These are phyloP conservation scores for Drosophila niveifrons DNA, from an alignment of 2,888 invertebrate species.

Conservation along the genomic window DNA sequence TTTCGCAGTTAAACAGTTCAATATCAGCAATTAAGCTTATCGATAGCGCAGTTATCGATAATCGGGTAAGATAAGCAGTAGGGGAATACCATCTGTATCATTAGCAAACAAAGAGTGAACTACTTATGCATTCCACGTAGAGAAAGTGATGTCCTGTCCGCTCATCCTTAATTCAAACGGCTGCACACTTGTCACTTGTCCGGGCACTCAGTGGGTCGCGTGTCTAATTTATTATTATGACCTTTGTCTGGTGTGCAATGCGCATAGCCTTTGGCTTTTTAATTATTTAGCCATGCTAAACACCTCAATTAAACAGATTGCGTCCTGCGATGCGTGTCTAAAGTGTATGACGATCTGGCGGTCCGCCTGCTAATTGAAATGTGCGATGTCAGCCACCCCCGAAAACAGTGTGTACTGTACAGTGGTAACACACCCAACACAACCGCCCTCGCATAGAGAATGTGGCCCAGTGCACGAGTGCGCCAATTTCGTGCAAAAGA, in stretches of 20 bases:
- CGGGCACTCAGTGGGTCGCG: constrained; percentile 60
- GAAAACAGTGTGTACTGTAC: constrained; percentile 10
- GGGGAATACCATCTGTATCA: not conserved
- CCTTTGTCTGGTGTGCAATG: constrained; percentile 54
- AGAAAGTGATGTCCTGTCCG: constrained; percentile 6
- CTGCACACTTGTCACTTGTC: constrained; percentile 44
- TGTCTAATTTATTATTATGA: constrained; percentile 77
- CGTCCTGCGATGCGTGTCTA: constrained; percentile 60
- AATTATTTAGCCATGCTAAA: constrained; percentile 73
- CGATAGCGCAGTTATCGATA: not conserved
- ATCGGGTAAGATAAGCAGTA: not conserved
- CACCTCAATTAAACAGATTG: constrained; percentile 78
- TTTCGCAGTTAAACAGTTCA: constrained; percentile 3
- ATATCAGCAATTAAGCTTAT: constrained; percentile 1
- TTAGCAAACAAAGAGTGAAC: not conserved
- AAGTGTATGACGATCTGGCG: constrained; percentile 42
- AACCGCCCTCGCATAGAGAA: constrained; percentile 2
- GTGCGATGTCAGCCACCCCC: constrained; percentile 35
- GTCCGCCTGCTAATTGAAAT: constrained; percentile 50
- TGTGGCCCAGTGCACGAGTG: constrained; percentile 77
- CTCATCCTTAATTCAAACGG: constrained; percentile 15
- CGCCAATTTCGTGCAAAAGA: constrained; percentile 60
- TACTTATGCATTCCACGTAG: not conserved
- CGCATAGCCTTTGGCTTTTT: constrained; percentile 45
- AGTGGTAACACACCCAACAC: constrained; percentile 52